phyloP scores from a whole-genome alignment of 2,888 invertebrate species.

The Cheilosia scutellata region DNA sequence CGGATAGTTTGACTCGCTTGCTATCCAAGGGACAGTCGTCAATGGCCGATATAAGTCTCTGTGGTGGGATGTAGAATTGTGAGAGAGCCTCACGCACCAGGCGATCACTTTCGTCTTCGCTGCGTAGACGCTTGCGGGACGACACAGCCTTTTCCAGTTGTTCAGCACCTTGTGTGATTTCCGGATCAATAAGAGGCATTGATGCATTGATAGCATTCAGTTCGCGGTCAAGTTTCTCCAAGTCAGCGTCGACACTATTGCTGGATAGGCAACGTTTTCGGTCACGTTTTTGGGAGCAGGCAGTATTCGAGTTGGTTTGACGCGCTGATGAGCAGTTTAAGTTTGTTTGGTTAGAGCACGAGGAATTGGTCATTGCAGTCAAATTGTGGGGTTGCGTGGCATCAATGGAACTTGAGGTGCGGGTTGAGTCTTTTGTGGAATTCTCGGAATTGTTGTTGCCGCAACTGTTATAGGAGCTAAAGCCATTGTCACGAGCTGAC shows the following conservation, averaged over 20 bases:
- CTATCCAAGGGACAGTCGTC: constrained; percentile 86
- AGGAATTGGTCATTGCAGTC: constrained; percentile 71
- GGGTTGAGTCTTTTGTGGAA: constrained; percentile 56
- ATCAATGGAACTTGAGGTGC: constrained; percentile 58
- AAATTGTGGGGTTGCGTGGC: constrained; percentile 71
- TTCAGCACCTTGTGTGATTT: constrained; percentile 84
- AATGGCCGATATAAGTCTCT: constrained; percentile 88
- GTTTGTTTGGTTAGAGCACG: constrained; percentile 61
- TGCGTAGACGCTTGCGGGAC: constrained; percentile 84
- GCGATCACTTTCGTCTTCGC: constrained; percentile 88
- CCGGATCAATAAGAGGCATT: constrained; percentile 84
- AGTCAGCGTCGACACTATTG: constrained; percentile 83
- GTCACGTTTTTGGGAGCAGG: constrained; percentile 61
- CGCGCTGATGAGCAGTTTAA: constrained; percentile 46
- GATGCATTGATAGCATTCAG: constrained; percentile 84
- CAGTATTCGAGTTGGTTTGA: constrained; percentile 37
- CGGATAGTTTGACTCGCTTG: constrained; percentile 76
- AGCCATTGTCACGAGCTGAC: constrained; percentile 83
- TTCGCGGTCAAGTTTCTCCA: constrained; percentile 84
- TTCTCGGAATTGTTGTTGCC: constrained; percentile 78
- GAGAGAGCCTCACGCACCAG: constrained; percentile 89
- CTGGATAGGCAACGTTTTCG: constrained; percentile 81
- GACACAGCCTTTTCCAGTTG: constrained; percentile 83
- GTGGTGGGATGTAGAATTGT: constrained; percentile 89
- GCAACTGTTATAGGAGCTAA: constrained; percentile 81